Conservation (phyloP, 2,888 invertebrate species). For the Drosophila nigricruria region DNA sequence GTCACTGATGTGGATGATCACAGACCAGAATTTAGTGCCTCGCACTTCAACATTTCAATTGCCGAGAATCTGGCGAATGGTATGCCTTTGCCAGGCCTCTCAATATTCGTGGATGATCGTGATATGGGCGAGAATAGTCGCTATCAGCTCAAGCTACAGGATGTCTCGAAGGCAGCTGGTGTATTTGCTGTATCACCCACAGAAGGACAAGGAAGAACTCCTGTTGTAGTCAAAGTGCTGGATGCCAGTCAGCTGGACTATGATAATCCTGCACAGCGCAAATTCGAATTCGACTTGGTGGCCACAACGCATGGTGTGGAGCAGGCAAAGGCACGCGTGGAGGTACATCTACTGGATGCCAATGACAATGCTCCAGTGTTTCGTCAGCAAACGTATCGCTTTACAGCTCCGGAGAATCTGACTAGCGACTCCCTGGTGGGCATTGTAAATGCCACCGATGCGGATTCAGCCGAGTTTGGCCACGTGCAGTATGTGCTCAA, state of each 20-base stretch:
- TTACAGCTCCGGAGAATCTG: conserved; percentile 89
- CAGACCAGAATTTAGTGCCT: conserved; percentile 89
- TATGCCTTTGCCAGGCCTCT: conserved; percentile 90
- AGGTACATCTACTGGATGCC: conserved; percentile 89
- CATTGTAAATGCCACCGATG: conserved; percentile 89
- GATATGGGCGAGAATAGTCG: conserved; percentile 91
- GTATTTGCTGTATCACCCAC: conserved; percentile 89
- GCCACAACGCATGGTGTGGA: conserved; percentile 87
- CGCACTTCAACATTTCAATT: conserved; percentile 89
- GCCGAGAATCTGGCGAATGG: conserved; percentile 91
- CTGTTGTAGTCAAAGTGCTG: conserved; percentile 90
- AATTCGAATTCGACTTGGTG: conserved; percentile 89
- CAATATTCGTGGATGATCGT: conserved; percentile 90
- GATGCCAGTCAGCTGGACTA: conserved; percentile 90
- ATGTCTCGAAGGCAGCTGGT: conserved; percentile 87
- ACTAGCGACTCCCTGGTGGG: conserved; percentile 88
- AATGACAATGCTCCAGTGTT: conserved; percentile 93
- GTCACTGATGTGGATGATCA: conserved; percentile 93
- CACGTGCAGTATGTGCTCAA: conserved; percentile 90
- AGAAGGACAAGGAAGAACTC: conserved; percentile 90
- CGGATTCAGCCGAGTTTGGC: conserved; percentile 90
- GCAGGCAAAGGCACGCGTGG: conserved; percentile 87
- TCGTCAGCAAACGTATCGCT: conserved; percentile 87
- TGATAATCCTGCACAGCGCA: conserved; percentile 88
- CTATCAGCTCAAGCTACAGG: conserved; percentile 88